A percentile compares a stretch with the other conserved stretches of the same genome.
phyloP scores from a whole-genome alignment of 1,140 invertebrate species.

The Drosophila ficusphila region DNA sequence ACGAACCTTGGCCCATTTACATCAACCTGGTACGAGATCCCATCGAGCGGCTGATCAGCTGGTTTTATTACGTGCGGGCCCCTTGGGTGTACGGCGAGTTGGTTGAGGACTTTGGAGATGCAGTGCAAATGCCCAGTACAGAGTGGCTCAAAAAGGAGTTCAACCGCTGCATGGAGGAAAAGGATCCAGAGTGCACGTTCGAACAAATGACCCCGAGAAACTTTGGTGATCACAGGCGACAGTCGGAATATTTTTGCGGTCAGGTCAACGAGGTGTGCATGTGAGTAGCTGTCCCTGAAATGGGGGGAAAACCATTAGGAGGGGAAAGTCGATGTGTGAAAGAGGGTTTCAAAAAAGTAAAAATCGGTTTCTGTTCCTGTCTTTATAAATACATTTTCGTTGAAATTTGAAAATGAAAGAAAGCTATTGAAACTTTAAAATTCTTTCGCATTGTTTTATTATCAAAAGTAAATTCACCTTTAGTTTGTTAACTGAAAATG shows the following conservation, averaged over 20 bases:
- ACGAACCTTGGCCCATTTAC: constrained; percentile 92
- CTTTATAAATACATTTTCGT: no score
- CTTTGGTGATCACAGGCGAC: constrained; percentile 92
- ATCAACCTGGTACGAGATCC: constrained; percentile 95
- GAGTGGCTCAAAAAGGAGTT: constrained; percentile 95
- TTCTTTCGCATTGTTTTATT: no score
- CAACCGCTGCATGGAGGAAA: constrained; percentile 92
- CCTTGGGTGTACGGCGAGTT: constrained; percentile 95
- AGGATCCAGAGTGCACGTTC: constrained; percentile 93
- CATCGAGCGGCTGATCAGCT: constrained; percentile 94
- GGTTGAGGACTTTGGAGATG: constrained; percentile 92
- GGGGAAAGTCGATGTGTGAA: no score
- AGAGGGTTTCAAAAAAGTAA: no score
- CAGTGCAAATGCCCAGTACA: constrained; percentile 90
- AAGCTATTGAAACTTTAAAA: no score
- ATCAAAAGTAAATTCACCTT: no score
- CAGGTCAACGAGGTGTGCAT: constrained; percentile 91
- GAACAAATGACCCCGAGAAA: constrained; percentile 91
- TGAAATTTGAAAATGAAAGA: no score
- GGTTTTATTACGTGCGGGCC: constrained; percentile 93
- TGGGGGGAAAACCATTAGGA: not conserved
- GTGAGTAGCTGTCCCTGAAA: constrained; percentile 86
- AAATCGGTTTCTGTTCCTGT: no score
- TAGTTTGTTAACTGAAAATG: no score
- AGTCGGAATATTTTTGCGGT: constrained; percentile 94